Conservation (phyloP, 1,140 invertebrate genomes). For the Chrysopa pallens region DNA sequence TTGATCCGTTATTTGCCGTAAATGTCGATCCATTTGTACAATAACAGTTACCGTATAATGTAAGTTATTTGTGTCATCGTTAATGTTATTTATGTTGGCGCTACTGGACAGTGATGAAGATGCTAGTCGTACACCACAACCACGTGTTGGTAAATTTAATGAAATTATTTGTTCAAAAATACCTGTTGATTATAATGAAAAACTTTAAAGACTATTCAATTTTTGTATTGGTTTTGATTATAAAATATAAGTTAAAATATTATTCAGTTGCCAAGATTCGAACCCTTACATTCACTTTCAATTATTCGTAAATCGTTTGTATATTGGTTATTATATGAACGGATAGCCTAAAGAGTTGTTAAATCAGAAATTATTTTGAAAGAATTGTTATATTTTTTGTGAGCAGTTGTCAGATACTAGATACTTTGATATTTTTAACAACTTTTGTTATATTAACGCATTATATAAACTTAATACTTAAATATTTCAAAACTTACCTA, state of each 20-base stretch:
- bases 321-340: no score
- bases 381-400: no score
- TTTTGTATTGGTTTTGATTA: no score
- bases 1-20: slow-evolving; percentile 50
- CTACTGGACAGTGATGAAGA: slow-evolving; percentile 21
- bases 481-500: slow-evolving; percentile 28
- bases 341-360: no score
- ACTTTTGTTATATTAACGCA: no score
- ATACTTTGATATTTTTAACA: background rate
- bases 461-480: no score
- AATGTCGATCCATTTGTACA: slow-evolving; percentile 46
- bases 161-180: slow-evolving; percentile 24
- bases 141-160: slow-evolving; percentile 36
- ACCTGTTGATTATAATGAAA: slow-evolving; percentile 13
- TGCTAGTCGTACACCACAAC: slow-evolving; percentile 42
- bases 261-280: no score
- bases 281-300: no score
- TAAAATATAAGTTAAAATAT: no score
- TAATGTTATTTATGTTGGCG: slow-evolving; percentile 8
- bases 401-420: background rate
- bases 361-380: no score
- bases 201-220: no score
- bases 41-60: slow-evolving; percentile 43
- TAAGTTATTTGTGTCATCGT: slow-evolving; percentile 26
- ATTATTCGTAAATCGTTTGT: no score